Evolutionary conservation across 2,113 vertebrate genomes (phyloP).

Genomic region (Paraplagusia blochii): DNA sequence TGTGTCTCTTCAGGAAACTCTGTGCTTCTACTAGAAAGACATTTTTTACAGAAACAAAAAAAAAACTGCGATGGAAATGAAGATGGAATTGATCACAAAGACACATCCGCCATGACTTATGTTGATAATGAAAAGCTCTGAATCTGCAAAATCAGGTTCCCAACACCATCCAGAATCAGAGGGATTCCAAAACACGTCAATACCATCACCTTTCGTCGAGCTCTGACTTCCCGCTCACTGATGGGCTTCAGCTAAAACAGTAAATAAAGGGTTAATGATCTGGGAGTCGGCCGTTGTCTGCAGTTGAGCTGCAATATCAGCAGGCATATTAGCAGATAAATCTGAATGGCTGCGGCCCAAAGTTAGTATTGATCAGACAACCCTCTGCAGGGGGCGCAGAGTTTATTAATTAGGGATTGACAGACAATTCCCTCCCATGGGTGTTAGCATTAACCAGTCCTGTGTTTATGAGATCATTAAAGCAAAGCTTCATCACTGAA

Average conservation of each 20-base stretch:
- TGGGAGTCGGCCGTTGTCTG: constrained; percentile 74
- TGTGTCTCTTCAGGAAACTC: constrained; percentile 52
- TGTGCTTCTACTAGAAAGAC: constrained; percentile 39
- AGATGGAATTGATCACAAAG: constrained; percentile 15
- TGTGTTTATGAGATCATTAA: constrained; percentile 12
- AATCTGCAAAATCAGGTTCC: no score
- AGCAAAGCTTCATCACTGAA: no score
- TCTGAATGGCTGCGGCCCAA: constrained; percentile 76
- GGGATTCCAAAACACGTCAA: no score
- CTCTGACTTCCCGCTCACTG: constrained; percentile 50
- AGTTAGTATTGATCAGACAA: constrained; percentile 81
- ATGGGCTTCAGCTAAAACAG: constrained; percentile 66
- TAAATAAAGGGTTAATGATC: constrained; percentile 71
- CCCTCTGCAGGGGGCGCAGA: constrained; percentile 60
- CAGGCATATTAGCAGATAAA: constrained; percentile 84
- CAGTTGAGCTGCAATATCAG: constrained; percentile 68
- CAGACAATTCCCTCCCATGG: constrained; percentile 79
- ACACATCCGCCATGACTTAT: not conserved
- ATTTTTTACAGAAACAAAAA: constrained; percentile 8
- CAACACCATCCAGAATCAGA: no score
- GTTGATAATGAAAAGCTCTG: not conserved
- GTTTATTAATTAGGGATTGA: constrained; percentile 89
- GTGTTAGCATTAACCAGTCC: constrained; percentile 47
- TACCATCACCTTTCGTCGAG: no score
- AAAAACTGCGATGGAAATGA: not conserved